These are phyloP conservation scores for Fistularia commersonii DNA, from an alignment of 2,797 vertebrate species.

Conservation along the genomic window DNA sequence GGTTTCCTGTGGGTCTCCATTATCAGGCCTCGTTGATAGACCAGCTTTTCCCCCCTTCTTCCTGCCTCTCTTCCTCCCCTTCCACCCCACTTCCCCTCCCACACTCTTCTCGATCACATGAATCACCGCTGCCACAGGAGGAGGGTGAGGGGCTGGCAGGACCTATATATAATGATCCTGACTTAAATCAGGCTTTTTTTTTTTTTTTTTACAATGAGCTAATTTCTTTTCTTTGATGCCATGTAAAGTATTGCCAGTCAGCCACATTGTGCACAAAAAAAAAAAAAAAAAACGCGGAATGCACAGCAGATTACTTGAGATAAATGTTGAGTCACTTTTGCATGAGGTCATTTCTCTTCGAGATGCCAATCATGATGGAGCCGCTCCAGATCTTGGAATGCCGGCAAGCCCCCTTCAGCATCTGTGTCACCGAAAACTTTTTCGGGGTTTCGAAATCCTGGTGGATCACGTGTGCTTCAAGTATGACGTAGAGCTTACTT, in stretches of 20 bases:
- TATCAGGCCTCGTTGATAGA: constrained; percentile 71
- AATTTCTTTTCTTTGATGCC: constrained; percentile 16
- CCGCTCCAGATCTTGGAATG: constrained; percentile 16
- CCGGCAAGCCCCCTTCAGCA: constrained; percentile 22
- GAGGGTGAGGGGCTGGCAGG: constrained; percentile 47
- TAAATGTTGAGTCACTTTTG: constrained; percentile 49
- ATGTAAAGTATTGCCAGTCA: constrained; percentile 10
- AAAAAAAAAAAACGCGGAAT: too few relatives aligned
- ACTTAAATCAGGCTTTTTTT: constrained; percentile 9
- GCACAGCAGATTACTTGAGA: constrained; percentile 16
- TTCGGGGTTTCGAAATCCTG: too few relatives aligned
- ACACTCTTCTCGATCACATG: constrained; percentile 69
- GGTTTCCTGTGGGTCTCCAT: constrained; percentile 75
- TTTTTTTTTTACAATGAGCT: constrained; percentile 29
- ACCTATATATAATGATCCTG: constrained; percentile 28
- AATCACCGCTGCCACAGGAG: constrained; percentile 63
- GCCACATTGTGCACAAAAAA: not conserved
- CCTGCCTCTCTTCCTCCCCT: constrained; percentile 69
- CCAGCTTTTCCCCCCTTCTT: constrained; percentile 68
- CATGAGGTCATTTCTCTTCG: constrained; percentile 40
- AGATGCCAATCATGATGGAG: constrained; percentile 43
- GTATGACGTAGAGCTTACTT: too few relatives aligned
- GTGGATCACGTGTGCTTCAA: not conserved
- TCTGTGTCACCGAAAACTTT: constrained; percentile 9
- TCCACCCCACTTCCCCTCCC: constrained; percentile 73